Evolutionary conservation across 2,797 vertebrate genomes (phyloP).

Genomic region (Prunella strophiata): DNA sequence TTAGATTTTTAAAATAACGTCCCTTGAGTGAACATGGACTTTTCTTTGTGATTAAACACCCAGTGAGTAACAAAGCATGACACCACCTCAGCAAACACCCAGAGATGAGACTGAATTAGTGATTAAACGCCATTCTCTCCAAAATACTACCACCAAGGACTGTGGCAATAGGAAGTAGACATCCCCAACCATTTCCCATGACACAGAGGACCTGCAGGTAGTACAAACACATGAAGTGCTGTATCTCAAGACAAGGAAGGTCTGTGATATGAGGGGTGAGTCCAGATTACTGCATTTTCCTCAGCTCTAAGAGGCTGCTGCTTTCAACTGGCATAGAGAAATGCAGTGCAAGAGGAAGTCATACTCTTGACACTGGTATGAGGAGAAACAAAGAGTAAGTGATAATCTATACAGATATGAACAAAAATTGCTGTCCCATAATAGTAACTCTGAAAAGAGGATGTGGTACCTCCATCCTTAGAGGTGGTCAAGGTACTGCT

Average conservation of each 20-base stretch:
- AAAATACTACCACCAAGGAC: not conserved
- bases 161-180: not conserved
- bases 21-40: accelerated
- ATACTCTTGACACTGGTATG: not conserved
- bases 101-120: not conserved
- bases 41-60: not conserved
- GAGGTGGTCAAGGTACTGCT: not conserved
- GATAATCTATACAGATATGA: not conserved
- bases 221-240: not conserved
- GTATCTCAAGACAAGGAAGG: not conserved
- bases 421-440: not conserved
- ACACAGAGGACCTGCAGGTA: not conserved
- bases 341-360: not conserved
- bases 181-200: accelerated
- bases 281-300: not conserved
- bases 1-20: accelerated
- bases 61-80: not conserved
- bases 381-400: not conserved
- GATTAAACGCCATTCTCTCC: not conserved
- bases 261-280: accelerated
- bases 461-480: not conserved
- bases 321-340: not conserved
- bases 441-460: not conserved
- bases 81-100: not conserved
- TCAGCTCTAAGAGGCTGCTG: not conserved